Evolutionary conservation across 2,113 vertebrate species (phyloP).

Genomic region (Ellobius talpinus): DNA sequence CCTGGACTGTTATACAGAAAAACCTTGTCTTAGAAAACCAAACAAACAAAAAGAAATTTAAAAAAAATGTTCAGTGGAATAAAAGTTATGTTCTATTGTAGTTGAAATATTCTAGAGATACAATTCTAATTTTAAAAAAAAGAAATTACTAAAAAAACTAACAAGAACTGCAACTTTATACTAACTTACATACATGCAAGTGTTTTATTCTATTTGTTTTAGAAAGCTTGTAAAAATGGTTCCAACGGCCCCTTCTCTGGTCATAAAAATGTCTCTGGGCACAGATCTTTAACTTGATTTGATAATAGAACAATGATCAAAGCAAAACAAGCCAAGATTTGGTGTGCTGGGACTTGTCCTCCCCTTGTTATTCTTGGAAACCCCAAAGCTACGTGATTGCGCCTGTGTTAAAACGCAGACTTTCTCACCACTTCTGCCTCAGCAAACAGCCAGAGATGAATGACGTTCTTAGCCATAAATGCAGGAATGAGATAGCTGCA

Average conservation of each 20-base stretch:
- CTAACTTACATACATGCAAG: not conserved
- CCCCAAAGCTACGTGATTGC: not conserved
- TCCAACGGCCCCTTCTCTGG: not conserved
- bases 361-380: not conserved
- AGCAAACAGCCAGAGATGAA: not conserved
- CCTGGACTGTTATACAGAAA: too few species aligned
- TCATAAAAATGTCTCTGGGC: not conserved
- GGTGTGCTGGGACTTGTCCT: not conserved
- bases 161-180: not conserved
- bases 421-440: not conserved
- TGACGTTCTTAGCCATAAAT: not conserved
- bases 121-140: constrained; percentile 6
- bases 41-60: not conserved
- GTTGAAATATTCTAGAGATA: not conserved
- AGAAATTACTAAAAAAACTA: not conserved
- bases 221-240: not conserved
- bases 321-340: not conserved
- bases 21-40: too few species aligned
- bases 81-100: not conserved
- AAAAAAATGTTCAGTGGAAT: constrained; percentile 21
- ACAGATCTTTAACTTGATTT: not conserved
- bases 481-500: not conserved
- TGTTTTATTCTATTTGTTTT: not conserved
- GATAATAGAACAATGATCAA: not conserved
- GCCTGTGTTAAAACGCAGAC: not conserved